A percentile compares a stretch with the other conserved stretches of the same genome.
phyloP scores from a whole-genome alignment of 1,140 invertebrate species.

The Drosophila elegans region DNA sequence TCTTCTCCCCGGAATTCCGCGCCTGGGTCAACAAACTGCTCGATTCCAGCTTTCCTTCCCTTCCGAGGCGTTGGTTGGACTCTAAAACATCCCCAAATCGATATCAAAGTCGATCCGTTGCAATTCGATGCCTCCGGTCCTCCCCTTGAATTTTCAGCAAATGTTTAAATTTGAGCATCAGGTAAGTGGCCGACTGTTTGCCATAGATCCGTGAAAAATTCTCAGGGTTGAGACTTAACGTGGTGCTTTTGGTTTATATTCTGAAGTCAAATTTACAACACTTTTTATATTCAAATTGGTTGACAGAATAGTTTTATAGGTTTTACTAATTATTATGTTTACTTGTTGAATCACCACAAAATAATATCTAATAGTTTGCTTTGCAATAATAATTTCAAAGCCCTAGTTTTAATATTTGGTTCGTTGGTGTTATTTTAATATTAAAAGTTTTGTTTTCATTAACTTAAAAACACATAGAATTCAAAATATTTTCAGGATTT shows the following conservation, averaged over 20 bases:
- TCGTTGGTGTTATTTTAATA: too few relatives aligned
- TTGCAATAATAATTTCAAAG: too few relatives aligned
- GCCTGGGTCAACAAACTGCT: constrained; percentile 74
- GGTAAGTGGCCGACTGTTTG: constrained; percentile 2
- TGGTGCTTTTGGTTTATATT: background rate
- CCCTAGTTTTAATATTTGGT: too few relatives aligned
- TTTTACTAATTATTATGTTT: too few relatives aligned
- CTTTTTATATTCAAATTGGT: too few relatives aligned
- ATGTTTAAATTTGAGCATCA: constrained; percentile 40
- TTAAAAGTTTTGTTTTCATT: too few relatives aligned
- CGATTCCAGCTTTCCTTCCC: constrained; percentile 17
- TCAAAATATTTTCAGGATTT: too few relatives aligned
- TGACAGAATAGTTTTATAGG: too few relatives aligned
- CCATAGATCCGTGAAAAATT: background rate
- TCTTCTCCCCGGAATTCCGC: constrained; percentile 33
- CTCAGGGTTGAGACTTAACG: too few relatives aligned
- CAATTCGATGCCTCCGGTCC: background rate
- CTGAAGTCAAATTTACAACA: background rate
- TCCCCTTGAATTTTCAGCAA: constrained; percentile 3
- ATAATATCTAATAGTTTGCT: too few relatives aligned
- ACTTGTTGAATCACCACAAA: too few relatives aligned
- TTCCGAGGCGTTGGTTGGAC: background rate
- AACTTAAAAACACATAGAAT: too few relatives aligned
- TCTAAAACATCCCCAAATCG: constrained; percentile 35
- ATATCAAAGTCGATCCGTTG: constrained; percentile 41